Evolutionary conservation across 2,888 invertebrate species (phyloP), one percentile per base, ranked within the genome.

Genomic region (Linhomoeus sp.): DNA sequence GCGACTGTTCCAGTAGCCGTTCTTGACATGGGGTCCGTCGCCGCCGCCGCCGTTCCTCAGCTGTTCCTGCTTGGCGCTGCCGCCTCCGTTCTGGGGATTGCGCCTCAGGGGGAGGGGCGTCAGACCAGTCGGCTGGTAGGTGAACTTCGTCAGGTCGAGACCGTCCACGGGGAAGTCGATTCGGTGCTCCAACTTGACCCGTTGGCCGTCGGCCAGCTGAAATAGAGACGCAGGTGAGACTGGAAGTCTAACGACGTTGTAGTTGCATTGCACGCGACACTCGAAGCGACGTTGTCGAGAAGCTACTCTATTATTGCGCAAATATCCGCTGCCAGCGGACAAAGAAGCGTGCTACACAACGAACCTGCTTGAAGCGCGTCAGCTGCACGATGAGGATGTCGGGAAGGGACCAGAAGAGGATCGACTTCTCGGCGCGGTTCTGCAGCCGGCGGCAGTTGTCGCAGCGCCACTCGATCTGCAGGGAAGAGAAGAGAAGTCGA

Each of bases 311-410:
- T 12, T 33, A 33, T 15, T 20, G 7, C 42, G 7, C 15, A n/a
- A 26, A 15, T n/a, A 17, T 20, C 9, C 15, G 7, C n/a, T 26
- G 7, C 9, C 14, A 20, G 12, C 15, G 7, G 33, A 9, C 12
- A 22, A 7, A 36, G 12, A 9, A 25, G 12, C 24, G 23, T 3
- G 25, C 12, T 19, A 29, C 7, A 15, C 38, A 49, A 41, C 75
- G 72, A 62, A 80, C 72, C 76, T 92, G 90, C 58, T 86, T 75
- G 70, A 92, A 92, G 53, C 90, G 74, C 67, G 92, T 92, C 52
- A 92, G 76, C 69, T 92, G 90, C 56, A 92, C 81, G 33, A 92
- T 85, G 51, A 90, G 73, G 56, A 90, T 79, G 64, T 88, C 87
- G 0, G 90, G 90, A 47, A 88, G 71, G 1, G 88, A 85, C 88